phyloP scores from a whole-genome alignment of 2,888 invertebrate species.

The Galerucella pusilla region DNA sequence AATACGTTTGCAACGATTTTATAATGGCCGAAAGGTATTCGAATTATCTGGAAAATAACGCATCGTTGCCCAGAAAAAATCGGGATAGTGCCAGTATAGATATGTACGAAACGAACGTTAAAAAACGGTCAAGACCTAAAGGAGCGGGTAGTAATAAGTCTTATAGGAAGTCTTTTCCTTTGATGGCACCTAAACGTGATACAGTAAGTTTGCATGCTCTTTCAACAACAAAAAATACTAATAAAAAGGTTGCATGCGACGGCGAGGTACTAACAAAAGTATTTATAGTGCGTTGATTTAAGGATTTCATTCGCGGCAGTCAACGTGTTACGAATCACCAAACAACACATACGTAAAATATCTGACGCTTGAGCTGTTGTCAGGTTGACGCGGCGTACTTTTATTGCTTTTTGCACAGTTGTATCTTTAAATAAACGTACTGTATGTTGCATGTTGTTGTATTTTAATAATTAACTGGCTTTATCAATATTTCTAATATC shows the following conservation, averaged over 20 bases:
- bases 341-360: no score
- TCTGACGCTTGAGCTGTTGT: no score
- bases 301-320: neutral
- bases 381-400: no score
- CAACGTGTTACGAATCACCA: no score
- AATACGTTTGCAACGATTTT: constrained; percentile 54
- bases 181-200: constrained; percentile 44
- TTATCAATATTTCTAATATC: neutral
- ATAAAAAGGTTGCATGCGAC: constrained; percentile 6
- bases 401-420: no score
- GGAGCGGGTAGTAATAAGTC: constrained; percentile 46
- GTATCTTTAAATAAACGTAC: neutral
- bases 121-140: constrained; percentile 22
- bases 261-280: constrained; percentile 4
- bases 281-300: neutral
- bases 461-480: neutral
- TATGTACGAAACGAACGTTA: constrained; percentile 29
- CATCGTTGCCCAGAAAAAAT: constrained; percentile 27
- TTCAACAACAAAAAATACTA: constrained; percentile 6
- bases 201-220: constrained; percentile 47
- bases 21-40: constrained; percentile 55
- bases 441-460: neutral
- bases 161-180: constrained; percentile 50
- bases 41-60: constrained; percentile 46
- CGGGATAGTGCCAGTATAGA: constrained; percentile 24